Evolutionary conservation across 2,888 invertebrate species (phyloP).

Genomic region (Amphipoea lucens): DNA sequence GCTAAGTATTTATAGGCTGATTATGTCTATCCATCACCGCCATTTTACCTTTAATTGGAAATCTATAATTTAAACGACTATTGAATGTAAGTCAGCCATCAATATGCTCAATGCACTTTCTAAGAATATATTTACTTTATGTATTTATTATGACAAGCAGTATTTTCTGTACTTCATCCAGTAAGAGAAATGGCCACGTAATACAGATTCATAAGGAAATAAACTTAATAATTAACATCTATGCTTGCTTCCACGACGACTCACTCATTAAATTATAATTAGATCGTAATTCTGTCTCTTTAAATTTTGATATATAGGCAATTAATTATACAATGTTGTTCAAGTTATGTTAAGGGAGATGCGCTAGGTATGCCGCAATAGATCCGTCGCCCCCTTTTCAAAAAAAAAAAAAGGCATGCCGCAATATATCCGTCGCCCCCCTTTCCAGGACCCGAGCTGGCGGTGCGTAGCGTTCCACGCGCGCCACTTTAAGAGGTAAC

Average conservation of each 20-base stretch:
- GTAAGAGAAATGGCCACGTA: constrained; percentile 20
- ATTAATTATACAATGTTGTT: too few relatives aligned
- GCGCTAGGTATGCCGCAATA: too few relatives aligned
- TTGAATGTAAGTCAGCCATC: background rate
- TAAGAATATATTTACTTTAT: constrained; percentile 15
- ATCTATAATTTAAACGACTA: background rate
- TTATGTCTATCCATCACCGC: background rate
- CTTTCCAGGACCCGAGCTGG: too few relatives aligned
- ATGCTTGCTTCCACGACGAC: background rate
- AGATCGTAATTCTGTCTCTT: background rate
- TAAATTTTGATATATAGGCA: background rate
- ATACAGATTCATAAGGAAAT: constrained; percentile 20
- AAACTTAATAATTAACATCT: background rate
- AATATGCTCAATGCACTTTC: constrained; percentile 25
- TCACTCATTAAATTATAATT: background rate
- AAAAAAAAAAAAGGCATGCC: too few relatives aligned
- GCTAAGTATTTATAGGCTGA: background rate
- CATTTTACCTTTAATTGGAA: constrained; percentile 3
- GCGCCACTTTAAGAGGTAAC: too few relatives aligned
- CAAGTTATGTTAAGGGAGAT: background rate
- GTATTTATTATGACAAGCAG: constrained; percentile 38
- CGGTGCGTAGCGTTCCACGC: too few relatives aligned
- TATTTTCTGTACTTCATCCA: constrained; percentile 25
- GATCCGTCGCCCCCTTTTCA: too few relatives aligned
- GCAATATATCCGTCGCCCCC: too few relatives aligned